Evolutionary conservation across 2,888 invertebrate species (phyloP).

Genomic region (Cosmia trapezina): DNA sequence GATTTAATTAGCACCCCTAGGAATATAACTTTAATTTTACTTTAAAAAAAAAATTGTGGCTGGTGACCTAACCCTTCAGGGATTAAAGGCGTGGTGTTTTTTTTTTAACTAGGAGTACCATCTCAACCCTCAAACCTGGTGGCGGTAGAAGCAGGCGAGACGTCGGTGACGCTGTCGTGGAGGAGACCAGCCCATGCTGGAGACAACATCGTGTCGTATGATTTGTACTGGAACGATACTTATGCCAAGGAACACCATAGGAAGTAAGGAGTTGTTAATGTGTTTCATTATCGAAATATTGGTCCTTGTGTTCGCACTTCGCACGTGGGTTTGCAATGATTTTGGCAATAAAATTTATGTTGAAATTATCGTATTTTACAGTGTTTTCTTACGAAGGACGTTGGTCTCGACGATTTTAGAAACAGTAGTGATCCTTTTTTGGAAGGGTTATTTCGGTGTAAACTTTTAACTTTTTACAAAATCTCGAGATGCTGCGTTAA

Average conservation of each 20-base stretch:
- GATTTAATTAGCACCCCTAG: not conserved
- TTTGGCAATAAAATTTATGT: not conserved
- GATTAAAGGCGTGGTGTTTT: no score
- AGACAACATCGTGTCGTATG: conserved; percentile 98
- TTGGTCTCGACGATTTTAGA: not conserved
- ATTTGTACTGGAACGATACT: conserved; percentile 99
- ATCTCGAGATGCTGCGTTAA: not conserved
- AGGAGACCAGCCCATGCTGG: conserved; percentile 97
- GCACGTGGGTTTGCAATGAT: not conserved
- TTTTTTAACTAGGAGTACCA: conserved; percentile 94
- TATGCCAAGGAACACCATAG: conserved; percentile 97
- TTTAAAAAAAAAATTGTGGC: no score
- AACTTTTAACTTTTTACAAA: not conserved
- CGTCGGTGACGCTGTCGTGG: conserved; percentile 97
- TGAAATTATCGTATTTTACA: not conserved
- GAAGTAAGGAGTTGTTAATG: conserved; percentile 90
- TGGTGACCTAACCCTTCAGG: no score
- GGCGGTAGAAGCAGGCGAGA: conserved; percentile 96
- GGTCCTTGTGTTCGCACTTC: not conserved
- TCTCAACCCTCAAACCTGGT: conserved; percentile 98
- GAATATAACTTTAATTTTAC: not conserved
- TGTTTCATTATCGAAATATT: not conserved
- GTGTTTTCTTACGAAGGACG: not conserved
- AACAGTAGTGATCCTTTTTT: not conserved
- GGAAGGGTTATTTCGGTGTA: not conserved